These are phyloP conservation scores for Camelus bactrianus DNA, from an alignment of 2,113 vertebrate species.

Conservation along the genomic window DNA sequence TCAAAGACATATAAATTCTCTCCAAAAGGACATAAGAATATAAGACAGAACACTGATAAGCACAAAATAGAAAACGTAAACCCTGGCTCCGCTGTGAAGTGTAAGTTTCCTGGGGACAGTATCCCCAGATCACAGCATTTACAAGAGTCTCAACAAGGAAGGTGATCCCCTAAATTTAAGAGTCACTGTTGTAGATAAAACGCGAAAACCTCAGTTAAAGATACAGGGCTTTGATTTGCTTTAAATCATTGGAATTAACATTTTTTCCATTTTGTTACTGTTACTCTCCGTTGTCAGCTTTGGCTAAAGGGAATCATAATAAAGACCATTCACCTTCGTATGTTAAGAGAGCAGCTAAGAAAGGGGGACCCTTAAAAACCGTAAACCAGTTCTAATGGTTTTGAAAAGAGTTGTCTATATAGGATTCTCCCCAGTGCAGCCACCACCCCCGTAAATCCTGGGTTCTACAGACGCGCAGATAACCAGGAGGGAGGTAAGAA, in stretches of 20 bases:
- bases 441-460: background rate
- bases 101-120: background rate
- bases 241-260: background rate
- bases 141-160: background rate
- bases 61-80: slow-evolving; percentile 71
- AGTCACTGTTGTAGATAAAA: background rate
- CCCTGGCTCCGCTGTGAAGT: background rate
- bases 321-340: background rate
- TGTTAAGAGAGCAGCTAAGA: background rate
- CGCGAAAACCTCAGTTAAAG: background rate
- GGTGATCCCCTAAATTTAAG: background rate
- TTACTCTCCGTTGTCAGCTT: background rate
- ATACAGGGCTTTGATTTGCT: background rate
- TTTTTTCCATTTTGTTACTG: background rate
- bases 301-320: background rate
- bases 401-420: background rate
- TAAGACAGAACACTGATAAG: background rate
- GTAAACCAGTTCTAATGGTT: background rate
- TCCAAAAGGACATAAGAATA: slow-evolving; percentile 59
- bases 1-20: slow-evolving; percentile 71
- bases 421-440: background rate
- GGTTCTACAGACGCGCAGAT: background rate
- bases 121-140: background rate
- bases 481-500: background rate
- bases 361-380: background rate